Percentiles rank a stretch among this genome's conserved stretches.
Conservation (phyloP, 2,113 vertebrate genomes). For the Dasypus novemcinctus region DNA sequence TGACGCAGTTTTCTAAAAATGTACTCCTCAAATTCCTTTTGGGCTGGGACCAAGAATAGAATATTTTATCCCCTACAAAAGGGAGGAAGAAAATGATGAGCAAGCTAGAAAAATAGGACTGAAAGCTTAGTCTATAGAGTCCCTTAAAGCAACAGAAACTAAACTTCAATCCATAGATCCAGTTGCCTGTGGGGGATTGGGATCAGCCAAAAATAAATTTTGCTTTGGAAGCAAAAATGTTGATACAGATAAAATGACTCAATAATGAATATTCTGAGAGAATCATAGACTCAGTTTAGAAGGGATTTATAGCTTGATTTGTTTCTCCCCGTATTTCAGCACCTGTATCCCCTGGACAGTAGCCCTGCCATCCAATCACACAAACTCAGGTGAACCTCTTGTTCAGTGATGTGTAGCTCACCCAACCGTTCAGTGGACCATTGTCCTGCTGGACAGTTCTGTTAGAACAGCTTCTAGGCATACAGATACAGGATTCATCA, state of each 20-base stretch:
- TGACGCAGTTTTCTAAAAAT: constrained; percentile 76
- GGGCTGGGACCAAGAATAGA: constrained; percentile 75
- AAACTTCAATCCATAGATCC: constrained; percentile 63
- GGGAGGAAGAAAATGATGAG: constrained; percentile 75
- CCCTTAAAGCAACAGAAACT: constrained; percentile 64
- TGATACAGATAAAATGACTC: constrained; percentile 59
- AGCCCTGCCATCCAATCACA: no score
- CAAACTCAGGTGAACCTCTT: not conserved
- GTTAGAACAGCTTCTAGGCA: fast-evolving
- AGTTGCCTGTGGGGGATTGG: constrained; percentile 60
- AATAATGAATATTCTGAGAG: constrained; percentile 42
- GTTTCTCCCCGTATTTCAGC: not conserved
- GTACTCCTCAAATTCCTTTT: constrained; percentile 70
- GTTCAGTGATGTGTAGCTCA: not conserved
- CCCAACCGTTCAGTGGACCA: fast-evolving
- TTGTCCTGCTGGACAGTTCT: not conserved
- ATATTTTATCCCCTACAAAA: constrained; percentile 75
- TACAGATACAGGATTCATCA: fast-evolving
- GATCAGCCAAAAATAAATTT: constrained; percentile 76
- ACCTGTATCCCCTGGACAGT: fast-evolving
- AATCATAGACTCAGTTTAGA: not conserved
- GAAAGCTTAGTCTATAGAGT: constrained; percentile 46
- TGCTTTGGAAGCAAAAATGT: constrained; percentile 61
- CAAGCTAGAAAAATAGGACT: constrained; percentile 66
- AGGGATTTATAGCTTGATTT: not conserved